Base-by-base conservation (phyloP, 2,797 vertebrate genomes). In the Ceryle rudis region DNA sequence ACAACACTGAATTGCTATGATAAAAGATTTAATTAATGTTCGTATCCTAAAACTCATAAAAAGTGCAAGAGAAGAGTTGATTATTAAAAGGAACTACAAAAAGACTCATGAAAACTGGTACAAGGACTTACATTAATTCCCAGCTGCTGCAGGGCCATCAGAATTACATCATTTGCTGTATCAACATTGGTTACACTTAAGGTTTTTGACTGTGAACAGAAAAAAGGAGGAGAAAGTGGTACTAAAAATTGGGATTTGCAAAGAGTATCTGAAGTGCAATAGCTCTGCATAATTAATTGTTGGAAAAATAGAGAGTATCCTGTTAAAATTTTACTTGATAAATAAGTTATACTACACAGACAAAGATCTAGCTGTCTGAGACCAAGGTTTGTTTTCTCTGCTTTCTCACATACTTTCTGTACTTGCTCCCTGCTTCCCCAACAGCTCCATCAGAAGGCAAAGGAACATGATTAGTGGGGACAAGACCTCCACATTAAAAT, bases 121-220 rank as follows among this genome's bases (percentile, higher is more conserved):
- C 29, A 93, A 90, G 67, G 86, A 98, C 99, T 99, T 97, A 99
- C 99, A 18, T 98, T 98, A 96, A 99, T 98, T 93, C 99, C 98
- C 96, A 99, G 98, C 97, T 99, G 99, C 96, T 98, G 98, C 84
- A 99, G 98, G 51, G 99, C 98, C 98, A 98, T 98, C 93, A 94
- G 98, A 98, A 99, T 99, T 44, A 99, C 98, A 81, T 99, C 99
- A 81, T 96, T 98, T 61, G 99, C 98, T 95, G 98, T 99, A 97
- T 99, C 99, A 31, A 96, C 97, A 97, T 99, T 99, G 95, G 97
- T 99, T 94, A 99, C 98, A 82, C 98, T 98, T 31, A 99, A 96
- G 5, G 99, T 99, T 98, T 99, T 99, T 93, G 99, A 99, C 99
- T 99, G 98, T 44, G 90, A 93, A 95, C 29, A 95, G 91, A 93